These are phyloP conservation scores for Oppia nitens DNA, from an alignment of 1,140 invertebrate genomes.

Conservation along the genomic window DNA sequence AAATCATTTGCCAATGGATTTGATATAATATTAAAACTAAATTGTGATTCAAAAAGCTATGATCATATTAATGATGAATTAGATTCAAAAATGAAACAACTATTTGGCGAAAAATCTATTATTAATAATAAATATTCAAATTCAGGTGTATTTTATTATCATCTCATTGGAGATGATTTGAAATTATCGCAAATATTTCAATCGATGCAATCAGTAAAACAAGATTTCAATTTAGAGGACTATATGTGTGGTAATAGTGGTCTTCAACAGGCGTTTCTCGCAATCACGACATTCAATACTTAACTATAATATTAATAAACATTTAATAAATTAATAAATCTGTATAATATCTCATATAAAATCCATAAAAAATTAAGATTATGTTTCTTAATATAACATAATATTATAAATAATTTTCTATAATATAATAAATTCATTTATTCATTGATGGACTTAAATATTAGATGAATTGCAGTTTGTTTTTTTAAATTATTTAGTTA, in stretches of 20 bases:
- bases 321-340: too few relatives aligned
- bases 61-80: not conserved
- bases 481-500: too few relatives aligned
- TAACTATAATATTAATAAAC: too few relatives aligned
- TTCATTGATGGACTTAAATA: too few relatives aligned
- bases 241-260: not conserved
- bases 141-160: not conserved
- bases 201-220: not conserved
- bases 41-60: not conserved
- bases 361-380: too few relatives aligned
- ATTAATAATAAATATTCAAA: not conserved
- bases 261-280: not conserved
- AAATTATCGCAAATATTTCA: not conserved
- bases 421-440: too few relatives aligned
- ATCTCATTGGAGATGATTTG: not conserved
- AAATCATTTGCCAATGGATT: conserved; percentile 40
- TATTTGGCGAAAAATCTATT: not conserved
- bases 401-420: too few relatives aligned
- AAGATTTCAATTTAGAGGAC: not conserved
- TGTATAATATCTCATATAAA: too few relatives aligned
- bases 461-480: too few relatives aligned
- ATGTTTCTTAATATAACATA: too few relatives aligned
- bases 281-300: too few relatives aligned
- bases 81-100: not conserved
- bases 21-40: conserved; percentile 38